Conservation (phyloP, 2,113 vertebrate genomes). For the Rhizomys pruinosus region DNA sequence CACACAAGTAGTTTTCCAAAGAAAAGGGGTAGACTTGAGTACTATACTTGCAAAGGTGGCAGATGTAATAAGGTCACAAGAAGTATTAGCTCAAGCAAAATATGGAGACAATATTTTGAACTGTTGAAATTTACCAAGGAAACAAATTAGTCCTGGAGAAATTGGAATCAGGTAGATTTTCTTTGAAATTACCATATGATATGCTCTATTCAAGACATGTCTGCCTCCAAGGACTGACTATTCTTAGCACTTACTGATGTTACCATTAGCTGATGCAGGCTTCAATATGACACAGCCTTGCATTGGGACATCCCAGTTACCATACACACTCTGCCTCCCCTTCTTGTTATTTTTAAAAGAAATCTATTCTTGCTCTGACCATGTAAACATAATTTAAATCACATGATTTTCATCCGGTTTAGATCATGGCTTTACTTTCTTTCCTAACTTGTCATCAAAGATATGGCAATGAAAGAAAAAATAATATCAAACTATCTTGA, state of each 20-base stretch:
- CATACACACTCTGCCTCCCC: slow-evolving; percentile 24
- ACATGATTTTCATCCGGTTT: slow-evolving; percentile 75
- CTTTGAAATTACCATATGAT: slow-evolving; percentile 16
- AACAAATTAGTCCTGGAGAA: slow-evolving; percentile 49
- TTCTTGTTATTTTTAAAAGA: slow-evolving; percentile 64
- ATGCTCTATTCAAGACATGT: slow-evolving; percentile 43
- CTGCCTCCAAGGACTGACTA: slow-evolving; percentile 62
- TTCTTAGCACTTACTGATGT: slow-evolving; percentile 48
- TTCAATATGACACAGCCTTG: neutral
- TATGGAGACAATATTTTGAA: slow-evolving; percentile 73
- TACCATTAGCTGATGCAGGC: slow-evolving; percentile 45
- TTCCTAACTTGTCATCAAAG: slow-evolving; percentile 74
- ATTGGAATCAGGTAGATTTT: slow-evolving; percentile 65
- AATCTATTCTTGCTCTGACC: slow-evolving; percentile 63
- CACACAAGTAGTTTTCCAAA: neutral
- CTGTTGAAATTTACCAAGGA: slow-evolving; percentile 77
- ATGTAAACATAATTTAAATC: slow-evolving; percentile 70
- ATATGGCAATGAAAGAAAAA: slow-evolving; percentile 43
- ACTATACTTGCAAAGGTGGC: slow-evolving; percentile 11
- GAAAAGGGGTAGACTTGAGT: neutral
- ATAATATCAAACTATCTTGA: slow-evolving; percentile 56
- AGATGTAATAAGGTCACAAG: slow-evolving; percentile 70
- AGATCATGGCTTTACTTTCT: slow-evolving; percentile 65
- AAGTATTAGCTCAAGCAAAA: no score
- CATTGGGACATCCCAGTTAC: neutral